phyloP scores from a whole-genome alignment of 2,113 vertebrate species.

The Neodon shergylaensis region DNA sequence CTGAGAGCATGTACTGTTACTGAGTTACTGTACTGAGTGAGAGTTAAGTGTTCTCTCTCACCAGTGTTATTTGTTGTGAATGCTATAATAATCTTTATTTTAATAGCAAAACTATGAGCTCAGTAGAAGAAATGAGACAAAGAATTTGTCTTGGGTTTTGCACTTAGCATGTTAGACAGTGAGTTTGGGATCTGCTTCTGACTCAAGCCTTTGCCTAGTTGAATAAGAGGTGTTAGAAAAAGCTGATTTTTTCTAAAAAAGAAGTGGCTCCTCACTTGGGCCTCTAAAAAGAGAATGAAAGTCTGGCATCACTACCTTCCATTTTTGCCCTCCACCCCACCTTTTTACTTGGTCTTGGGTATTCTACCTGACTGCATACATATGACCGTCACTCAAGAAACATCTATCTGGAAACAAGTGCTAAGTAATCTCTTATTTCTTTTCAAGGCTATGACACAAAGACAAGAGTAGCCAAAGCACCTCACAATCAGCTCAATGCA shows the following conservation, averaged over 20 bases:
- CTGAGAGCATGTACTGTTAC: neutral
- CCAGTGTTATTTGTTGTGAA: neutral
- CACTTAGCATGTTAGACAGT: neutral
- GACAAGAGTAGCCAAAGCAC: neutral
- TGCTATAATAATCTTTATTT: neutral
- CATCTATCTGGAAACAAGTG: neutral
- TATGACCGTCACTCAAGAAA: neutral
- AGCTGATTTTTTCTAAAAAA: neutral
- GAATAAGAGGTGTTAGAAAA: neutral
- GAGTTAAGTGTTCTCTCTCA: neutral
- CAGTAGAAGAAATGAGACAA: neutral
- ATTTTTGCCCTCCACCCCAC: neutral
- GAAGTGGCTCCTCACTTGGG: neutral
- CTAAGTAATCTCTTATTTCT: neutral
- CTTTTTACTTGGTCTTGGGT: neutral
- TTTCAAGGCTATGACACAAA: neutral
- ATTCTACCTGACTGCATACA: neutral
- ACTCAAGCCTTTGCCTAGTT: neutral
- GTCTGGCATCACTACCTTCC: neutral
- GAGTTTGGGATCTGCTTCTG: neutral
- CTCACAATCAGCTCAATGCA: neutral
- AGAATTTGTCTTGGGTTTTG: neutral
- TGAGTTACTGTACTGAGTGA: neutral
- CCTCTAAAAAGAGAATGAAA: neutral
- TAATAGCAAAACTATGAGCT: neutral